Base-by-base conservation (phyloP, 2,888 invertebrate species). In the Hyposoter didymator region DNA sequence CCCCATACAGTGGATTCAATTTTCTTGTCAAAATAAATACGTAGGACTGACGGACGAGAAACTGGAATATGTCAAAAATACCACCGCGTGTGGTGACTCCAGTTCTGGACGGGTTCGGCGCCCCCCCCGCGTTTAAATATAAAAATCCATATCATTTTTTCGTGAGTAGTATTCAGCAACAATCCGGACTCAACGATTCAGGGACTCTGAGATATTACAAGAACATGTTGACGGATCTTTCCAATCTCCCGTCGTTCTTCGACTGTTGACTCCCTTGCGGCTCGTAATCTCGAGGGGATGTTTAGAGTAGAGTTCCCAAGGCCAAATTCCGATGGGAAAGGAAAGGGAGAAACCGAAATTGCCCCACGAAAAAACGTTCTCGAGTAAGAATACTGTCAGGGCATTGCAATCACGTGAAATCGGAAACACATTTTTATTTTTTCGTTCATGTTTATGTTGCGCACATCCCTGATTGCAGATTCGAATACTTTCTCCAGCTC, bases 241-340 rank as follows among this genome's bases (percentile, higher is more conserved):
- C 47, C 17, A 47, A 47, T 69, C 69, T 28, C 28, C 47, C 45
- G 17, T 28, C 4, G 69, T 69, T n/a, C 69, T 32, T n/a, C 28
- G 69, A 69, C 28, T 47, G 45, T 28, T 28, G 47, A 45, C 28
- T 43, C 67, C 35, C 67, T 67, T 28, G 17, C 8, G 17, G 19
- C 14, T 69, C 32, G 47, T 17, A 69, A 32, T 22, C 14, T 69
- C 47, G 17, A 69, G 45, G 69, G 69, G 69, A 69, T 69, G 17
- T 47, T 69, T 47, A 6, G 47, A 28, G 28, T 32, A 47, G n/a
- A 69, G 22, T 14, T 17, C 47, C 47, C 17, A 47, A 28, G 28
- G 47, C 19, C 28, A 47, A 69, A 69, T 32, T 32, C 69, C 47
- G 19, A n/a, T 22, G 14, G 14, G 17, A 28, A 32, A 22, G 17